A percentile compares a stretch with the other conserved stretches of the same genome.
These are phyloP conservation scores for Drosophila orena DNA, from an alignment of 1,140 invertebrate species.

Conservation along the genomic window DNA sequence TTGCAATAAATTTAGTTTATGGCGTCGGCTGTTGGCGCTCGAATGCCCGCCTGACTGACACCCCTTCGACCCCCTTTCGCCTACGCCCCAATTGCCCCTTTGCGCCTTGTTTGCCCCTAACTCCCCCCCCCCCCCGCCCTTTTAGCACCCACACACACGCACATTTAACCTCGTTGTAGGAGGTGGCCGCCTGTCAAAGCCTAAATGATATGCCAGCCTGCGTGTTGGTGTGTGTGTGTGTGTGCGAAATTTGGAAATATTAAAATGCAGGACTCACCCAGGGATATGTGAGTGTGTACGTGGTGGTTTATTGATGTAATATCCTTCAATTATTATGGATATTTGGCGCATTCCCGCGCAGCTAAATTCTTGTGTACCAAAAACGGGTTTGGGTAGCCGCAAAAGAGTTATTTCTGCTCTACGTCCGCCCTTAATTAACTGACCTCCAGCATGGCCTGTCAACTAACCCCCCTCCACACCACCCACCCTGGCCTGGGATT, in stretches of 20 bases:
- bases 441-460: constrained; percentile 60
- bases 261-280: constrained; percentile 70
- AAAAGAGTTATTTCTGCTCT: constrained; percentile 36
- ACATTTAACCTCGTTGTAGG: constrained; percentile 50
- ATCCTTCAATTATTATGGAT: constrained; percentile 84
- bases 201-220: constrained; percentile 75
- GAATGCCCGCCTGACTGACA: constrained; percentile 69
- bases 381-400: constrained; percentile 25
- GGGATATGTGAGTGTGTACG: constrained; percentile 4
- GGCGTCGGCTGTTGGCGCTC: constrained; percentile 69
- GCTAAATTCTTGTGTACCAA: constrained; percentile 42
- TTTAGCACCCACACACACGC: constrained; percentile 5
- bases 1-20: constrained; percentile 84
- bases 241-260: constrained; percentile 71
- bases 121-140: too few species aligned
- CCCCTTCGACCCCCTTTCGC: constrained; percentile 8
- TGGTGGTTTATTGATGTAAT: constrained; percentile 81
- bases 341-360: constrained; percentile 77
- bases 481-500: background rate
- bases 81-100: too few species aligned
- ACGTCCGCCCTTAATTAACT: constrained; percentile 74
- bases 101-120: background rate
- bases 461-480: constrained; percentile 14
- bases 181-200: constrained; percentile 75
- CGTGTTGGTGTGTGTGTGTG: constrained; percentile 25